Evolutionary conservation across 2,113 vertebrate genomes (phyloP), one percentile per base, ranked within the genome.

Genomic region (Gymnobelideus leadbeateri): DNA sequence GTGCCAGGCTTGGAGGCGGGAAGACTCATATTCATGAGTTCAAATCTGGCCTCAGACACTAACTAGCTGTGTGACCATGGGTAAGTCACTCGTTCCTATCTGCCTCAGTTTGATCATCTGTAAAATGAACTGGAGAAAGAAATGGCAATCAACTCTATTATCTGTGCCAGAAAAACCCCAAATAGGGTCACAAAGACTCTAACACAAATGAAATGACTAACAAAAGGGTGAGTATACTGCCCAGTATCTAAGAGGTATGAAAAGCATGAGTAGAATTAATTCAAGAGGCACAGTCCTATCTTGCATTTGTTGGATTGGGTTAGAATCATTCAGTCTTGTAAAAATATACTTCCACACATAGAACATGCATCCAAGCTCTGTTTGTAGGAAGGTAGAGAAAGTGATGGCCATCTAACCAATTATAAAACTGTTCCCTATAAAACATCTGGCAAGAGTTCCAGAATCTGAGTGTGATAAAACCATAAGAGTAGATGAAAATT

Each of bases 401-500:
- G 3, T n/a, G 68, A 77, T n/a, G 14, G 21, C 37, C 14, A n/a
- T 77, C 37, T 14, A n/a, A 77, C 4, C 12, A 77, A 19, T n/a
- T n/a, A 19, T 77, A 21, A n/a, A 19, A n/a, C 16, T n/a, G 7
- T n/a, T 37, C 12, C 14, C 37, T 77, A 77, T 16, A 49, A 49
- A 49, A 77, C 68, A 19, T n/a, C 37, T n/a, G 37, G 37, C 8
- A 77, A 77, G 12, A 16, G 14, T n/a, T n/a, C n/a, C 16, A n/a
- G 68, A 77, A 77, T 77, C 31, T 77, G 16, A n/a, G 68, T 77
- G 68, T 19, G 7, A 77, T 77, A n/a, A n/a, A 77, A n/a, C 68
- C 26, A 94, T 9, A 89, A 68, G 31, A 7, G 92, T 55, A 77
- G 90, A 14, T 92, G 51, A 31, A 92, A 92, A 52, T 92, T 84